Percentiles rank a stretch among this genome's conserved stretches.
These are phyloP conservation scores for Coreoperca whiteheadi DNA, from an alignment of 2,113 vertebrate genomes.

Conservation along the genomic window DNA sequence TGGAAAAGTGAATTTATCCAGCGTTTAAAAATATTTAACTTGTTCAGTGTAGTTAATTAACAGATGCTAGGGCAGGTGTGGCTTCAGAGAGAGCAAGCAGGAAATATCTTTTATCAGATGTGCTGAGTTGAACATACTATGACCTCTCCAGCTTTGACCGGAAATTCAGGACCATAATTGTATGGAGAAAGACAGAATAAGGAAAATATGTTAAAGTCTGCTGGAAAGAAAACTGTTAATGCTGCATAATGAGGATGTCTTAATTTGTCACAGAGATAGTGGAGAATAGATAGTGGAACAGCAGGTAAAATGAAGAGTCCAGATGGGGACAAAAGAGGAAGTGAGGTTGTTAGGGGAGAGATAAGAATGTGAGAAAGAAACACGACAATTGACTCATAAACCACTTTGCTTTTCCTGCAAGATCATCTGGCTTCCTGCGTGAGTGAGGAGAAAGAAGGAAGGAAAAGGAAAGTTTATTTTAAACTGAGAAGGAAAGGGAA, in stretches of 20 bases:
- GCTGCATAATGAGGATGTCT: neutral
- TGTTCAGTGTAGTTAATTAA: neutral
- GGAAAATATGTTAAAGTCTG: neutral
- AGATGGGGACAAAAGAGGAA: conserved; percentile 3
- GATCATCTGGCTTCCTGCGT: conserved; percentile 12
- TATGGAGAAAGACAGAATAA: neutral
- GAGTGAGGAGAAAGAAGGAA: conserved; percentile 19
- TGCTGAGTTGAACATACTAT: neutral
- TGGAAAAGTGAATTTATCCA: neutral
- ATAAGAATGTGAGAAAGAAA: conserved; percentile 31
- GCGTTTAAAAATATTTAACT: neutral
- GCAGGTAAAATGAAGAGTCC: neutral
- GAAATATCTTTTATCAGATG: neutral
- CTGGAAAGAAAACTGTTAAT: neutral
- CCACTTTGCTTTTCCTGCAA: conserved; percentile 23
- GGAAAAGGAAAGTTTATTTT: conserved; percentile 34
- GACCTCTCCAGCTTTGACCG: neutral
- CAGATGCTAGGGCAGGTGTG: conserved; percentile 9
- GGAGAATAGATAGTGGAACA: neutral
- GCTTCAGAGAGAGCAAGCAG: conserved; percentile 5
- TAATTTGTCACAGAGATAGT: no score
- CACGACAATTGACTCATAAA: conserved; percentile 25
- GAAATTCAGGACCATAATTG: neutral
- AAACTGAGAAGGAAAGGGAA: conserved; percentile 29
- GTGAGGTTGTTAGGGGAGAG: conserved; percentile 1